phyloP scores from a whole-genome alignment of 2,113 vertebrate genomes.

The Alligator mississippiensis region DNA sequence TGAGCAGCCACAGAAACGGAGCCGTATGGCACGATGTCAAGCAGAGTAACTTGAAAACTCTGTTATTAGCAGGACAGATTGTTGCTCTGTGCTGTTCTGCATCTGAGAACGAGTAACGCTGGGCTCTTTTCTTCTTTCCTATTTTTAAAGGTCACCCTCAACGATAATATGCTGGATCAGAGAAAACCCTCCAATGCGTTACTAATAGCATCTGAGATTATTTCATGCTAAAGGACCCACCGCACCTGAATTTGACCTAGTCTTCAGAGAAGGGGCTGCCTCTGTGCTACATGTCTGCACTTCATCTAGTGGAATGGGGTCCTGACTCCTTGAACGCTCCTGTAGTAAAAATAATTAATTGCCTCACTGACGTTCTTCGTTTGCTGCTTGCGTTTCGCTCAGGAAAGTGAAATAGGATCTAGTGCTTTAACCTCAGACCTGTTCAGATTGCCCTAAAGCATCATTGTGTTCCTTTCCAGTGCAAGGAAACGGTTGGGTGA shows the following conservation, averaged over 20 bases:
- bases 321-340: background rate
- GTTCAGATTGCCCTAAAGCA: background rate
- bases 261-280: background rate
- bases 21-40: rapidly evolving
- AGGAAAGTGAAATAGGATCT: background rate
- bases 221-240: background rate
- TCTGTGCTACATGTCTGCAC: background rate
- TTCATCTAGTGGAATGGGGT: background rate
- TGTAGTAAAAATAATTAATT: background rate
- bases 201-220: background rate
- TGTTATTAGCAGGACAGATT: background rate
- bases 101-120: background rate
- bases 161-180: background rate
- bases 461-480: background rate
- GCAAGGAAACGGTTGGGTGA: background rate
- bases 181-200: background rate
- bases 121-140: background rate
- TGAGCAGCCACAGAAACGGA: background rate
- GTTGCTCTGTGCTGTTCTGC: rapidly evolving
- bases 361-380: background rate
- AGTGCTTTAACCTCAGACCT: background rate
- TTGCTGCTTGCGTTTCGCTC: background rate
- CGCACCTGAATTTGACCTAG: background rate
- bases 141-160: background rate
- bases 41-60: rapidly evolving